phyloP scores from a whole-genome alignment of 1,140 invertebrate genomes.

The Tribolium castaneum region DNA sequence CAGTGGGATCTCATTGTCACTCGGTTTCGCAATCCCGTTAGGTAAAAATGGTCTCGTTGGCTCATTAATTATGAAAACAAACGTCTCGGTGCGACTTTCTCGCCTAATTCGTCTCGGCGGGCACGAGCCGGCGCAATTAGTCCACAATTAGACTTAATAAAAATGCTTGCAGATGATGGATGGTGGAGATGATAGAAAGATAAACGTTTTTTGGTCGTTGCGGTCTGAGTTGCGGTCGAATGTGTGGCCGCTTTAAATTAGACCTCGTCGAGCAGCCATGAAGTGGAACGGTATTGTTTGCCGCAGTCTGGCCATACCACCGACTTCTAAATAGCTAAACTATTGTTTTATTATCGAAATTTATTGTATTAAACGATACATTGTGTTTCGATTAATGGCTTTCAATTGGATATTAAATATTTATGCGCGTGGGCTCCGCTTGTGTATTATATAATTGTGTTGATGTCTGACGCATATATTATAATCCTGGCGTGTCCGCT shows the following conservation, averaged over 20 bases:
- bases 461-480: slow-evolving; percentile 44
- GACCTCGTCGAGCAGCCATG: slow-evolving; percentile 21
- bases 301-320: background rate
- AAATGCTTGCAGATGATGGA: slow-evolving; percentile 7
- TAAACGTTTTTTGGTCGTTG: slow-evolving; percentile 22
- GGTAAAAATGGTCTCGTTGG: background rate
- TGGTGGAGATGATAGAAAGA: slow-evolving; percentile 21
- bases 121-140: background rate
- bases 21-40: background rate
- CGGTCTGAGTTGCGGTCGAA: slow-evolving; percentile 11
- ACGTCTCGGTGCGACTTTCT: background rate
- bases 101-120: background rate
- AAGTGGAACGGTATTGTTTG: slow-evolving; percentile 40
- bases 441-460: slow-evolving; percentile 42
- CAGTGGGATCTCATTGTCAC: background rate
- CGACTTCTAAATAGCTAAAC: slow-evolving; percentile 34
- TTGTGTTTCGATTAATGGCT: slow-evolving; percentile 39
- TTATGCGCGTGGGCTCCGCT: slow-evolving; percentile 38
- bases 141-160: slow-evolving; percentile 11
- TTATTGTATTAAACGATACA: slow-evolving; percentile 42
- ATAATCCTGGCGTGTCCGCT: slow-evolving; percentile 22
- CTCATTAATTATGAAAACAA: background rate
- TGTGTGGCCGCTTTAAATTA: slow-evolving; percentile 33
- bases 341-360: slow-evolving; percentile 45
- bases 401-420: slow-evolving; percentile 42